phyloP scores from a whole-genome alignment of 2,797 vertebrate genomes.

The Dicrostonyx torquatus region DNA sequence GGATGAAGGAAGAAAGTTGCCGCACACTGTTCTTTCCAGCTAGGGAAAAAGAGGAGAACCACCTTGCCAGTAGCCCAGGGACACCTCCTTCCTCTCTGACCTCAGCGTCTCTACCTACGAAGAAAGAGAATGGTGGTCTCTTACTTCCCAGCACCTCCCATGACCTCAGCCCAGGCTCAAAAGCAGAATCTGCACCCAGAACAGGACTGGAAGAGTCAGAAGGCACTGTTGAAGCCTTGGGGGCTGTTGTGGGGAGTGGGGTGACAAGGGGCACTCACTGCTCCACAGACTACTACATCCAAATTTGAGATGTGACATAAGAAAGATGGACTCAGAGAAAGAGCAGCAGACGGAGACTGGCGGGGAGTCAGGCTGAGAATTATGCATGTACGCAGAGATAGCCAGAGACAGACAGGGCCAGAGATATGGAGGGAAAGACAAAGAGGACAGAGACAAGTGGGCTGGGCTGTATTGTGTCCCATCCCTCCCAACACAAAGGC shows the following conservation, averaged over 20 bases:
- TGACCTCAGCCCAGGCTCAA: rapidly evolving
- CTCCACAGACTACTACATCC: not conserved
- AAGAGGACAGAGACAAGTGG: no score
- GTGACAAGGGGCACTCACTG: not conserved
- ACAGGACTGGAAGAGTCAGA: not conserved
- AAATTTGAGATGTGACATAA: no score
- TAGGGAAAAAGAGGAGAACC: not conserved
- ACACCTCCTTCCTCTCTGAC: not conserved
- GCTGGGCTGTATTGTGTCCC: not conserved
- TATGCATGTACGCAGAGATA: not conserved
- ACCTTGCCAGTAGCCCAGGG: no score
- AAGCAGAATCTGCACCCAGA: rapidly evolving
- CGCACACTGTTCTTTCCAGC: not conserved
- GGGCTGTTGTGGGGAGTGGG: not conserved
- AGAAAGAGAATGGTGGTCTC: not conserved
- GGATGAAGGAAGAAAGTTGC: not conserved
- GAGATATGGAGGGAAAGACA: not conserved
- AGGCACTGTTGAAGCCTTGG: not conserved
- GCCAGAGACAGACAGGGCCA: not conserved
- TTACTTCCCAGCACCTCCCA: rapidly evolving
- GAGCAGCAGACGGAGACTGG: not conserved
- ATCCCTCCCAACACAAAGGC: not conserved
- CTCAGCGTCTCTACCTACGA: rapidly evolving
- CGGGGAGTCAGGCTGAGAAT: not conserved
- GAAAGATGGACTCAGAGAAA: not conserved